Evolutionary conservation across 2,113 vertebrate genomes (phyloP).

Genomic region (Passer domesticus): DNA sequence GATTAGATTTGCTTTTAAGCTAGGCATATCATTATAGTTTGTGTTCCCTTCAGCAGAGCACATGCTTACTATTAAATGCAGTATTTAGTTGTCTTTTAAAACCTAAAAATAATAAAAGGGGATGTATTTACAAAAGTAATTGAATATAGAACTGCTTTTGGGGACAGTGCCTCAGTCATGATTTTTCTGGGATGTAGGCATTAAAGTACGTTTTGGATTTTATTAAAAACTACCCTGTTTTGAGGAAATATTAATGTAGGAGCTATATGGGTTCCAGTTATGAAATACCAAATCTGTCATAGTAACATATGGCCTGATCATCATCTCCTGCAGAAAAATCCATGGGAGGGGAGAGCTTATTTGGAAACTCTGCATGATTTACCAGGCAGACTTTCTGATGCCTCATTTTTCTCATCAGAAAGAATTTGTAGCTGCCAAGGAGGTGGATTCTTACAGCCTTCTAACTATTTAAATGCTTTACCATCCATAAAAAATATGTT

Average conservation of each 20-base stretch:
- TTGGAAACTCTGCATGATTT: constrained; percentile 55
- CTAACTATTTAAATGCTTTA: not conserved
- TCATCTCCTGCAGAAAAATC: constrained; percentile 46
- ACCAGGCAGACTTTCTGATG: constrained; percentile 40
- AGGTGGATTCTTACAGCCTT: not conserved
- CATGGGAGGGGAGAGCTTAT: constrained; percentile 48
- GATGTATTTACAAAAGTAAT: constrained; percentile 50
- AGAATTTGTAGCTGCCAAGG: constrained; percentile 29
- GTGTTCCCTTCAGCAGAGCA: constrained; percentile 57
- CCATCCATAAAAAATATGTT: not conserved
- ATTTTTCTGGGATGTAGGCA: not conserved
- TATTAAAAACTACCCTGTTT: not conserved
- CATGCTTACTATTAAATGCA: constrained; percentile 61
- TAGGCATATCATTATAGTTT: constrained; percentile 76
- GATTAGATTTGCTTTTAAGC: constrained; percentile 85
- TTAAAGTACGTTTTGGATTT: not conserved
- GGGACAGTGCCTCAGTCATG: not conserved
- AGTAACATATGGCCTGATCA: constrained; percentile 41
- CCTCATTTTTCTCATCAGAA: constrained; percentile 39
- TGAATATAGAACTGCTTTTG: constrained; percentile 27
- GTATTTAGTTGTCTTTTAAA: constrained; percentile 71
- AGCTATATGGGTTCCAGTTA: constrained; percentile 22
- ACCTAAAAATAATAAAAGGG: constrained; percentile 61
- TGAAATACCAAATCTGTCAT: constrained; percentile 39
- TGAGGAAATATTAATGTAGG: constrained; percentile 16